phyloP scores from a whole-genome alignment of 2,888 invertebrate genomes.

The Chrysomela aeneicollis region DNA sequence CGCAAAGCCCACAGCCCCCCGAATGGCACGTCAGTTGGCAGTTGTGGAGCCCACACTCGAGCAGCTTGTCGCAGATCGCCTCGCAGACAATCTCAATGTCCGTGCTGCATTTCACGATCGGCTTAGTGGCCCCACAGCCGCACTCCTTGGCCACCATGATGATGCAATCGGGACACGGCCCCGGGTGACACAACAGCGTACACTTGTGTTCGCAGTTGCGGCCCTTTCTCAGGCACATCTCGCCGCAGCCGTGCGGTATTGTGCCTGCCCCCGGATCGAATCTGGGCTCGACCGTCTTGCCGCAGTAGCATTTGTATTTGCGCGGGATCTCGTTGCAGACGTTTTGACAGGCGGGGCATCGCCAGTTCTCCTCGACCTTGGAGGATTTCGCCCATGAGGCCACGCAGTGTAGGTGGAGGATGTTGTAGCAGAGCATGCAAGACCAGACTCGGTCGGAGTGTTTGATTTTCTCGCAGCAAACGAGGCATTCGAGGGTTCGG shows the following conservation, averaged over 20 bases:
- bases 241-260: slow-evolving; percentile 92
- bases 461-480: slow-evolving; percentile 89
- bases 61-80: slow-evolving; percentile 72
- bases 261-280: slow-evolving; percentile 77
- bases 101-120: slow-evolving; percentile 76
- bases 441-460: slow-evolving; percentile 88
- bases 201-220: slow-evolving; percentile 73
- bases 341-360: slow-evolving; percentile 96
- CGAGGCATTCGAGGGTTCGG: slow-evolving; percentile 89
- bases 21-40: slow-evolving; percentile 82
- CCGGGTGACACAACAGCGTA: slow-evolving; percentile 89
- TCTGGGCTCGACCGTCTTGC: slow-evolving; percentile 76
- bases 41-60: slow-evolving; percentile 81
- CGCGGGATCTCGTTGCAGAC: slow-evolving; percentile 75
- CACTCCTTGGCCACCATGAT: slow-evolving; percentile 78
- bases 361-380: slow-evolving; percentile 81
- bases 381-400: slow-evolving; percentile 91
- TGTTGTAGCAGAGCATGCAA: slow-evolving; percentile 90
- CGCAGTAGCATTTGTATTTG: slow-evolving; percentile 91
- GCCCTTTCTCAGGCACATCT: slow-evolving; percentile 75
- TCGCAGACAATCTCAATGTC: slow-evolving; percentile 78
- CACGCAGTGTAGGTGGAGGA: slow-evolving; percentile 90
- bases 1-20: slow-evolving; percentile 79
- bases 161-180: slow-evolving; percentile 91
- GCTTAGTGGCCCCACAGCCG: slow-evolving; percentile 77